A percentile compares a stretch with the other conserved stretches of the same genome.
phyloP scores from a whole-genome alignment of 1,140 invertebrate genomes.

The Lasioglossum baleicum region DNA sequence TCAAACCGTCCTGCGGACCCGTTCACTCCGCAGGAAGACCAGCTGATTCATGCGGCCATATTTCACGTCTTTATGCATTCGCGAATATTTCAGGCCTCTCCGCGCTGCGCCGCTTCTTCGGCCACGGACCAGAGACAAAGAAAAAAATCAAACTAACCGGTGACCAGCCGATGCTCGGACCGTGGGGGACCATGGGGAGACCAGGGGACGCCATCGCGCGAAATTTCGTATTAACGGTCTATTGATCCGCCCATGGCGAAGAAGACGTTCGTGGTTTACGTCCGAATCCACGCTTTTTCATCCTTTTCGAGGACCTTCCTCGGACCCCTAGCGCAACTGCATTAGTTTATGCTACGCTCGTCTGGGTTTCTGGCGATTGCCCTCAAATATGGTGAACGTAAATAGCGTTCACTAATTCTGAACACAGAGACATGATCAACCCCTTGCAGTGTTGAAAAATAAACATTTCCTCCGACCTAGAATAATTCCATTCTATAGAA shows the following conservation, averaged over 20 bases:
- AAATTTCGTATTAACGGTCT: conserved; percentile 61
- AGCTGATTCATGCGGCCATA: conserved; percentile 73
- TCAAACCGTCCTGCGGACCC: conserved; percentile 70
- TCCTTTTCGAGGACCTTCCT: neutral
- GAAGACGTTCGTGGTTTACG: conserved; percentile 52
- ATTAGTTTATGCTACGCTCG: neutral
- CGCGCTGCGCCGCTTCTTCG: conserved; percentile 11
- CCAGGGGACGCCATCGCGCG: conserved; percentile 32
- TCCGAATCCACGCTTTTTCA: neutral
- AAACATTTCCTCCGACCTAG: too few relatives aligned
- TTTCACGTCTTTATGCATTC: conserved; percentile 71
- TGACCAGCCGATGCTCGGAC: conserved; percentile 1
- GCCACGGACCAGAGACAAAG: conserved; percentile 11
- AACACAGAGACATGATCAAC: too few relatives aligned
- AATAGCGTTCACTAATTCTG: too few relatives aligned
- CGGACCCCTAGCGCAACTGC: neutral
- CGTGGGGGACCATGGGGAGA: neutral
- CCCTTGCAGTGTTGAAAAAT: too few relatives aligned
- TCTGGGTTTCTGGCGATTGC: neutral
- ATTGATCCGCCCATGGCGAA: conserved; percentile 47
- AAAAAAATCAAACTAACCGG: neutral
- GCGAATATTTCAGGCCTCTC: conserved; percentile 68
- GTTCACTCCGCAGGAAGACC: conserved; percentile 66
- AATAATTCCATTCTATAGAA: too few relatives aligned
- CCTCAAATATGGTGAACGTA: too few relatives aligned